phyloP scores from a whole-genome alignment of 2,113 vertebrate genomes.

The Chamaetylas fuelleborni region DNA sequence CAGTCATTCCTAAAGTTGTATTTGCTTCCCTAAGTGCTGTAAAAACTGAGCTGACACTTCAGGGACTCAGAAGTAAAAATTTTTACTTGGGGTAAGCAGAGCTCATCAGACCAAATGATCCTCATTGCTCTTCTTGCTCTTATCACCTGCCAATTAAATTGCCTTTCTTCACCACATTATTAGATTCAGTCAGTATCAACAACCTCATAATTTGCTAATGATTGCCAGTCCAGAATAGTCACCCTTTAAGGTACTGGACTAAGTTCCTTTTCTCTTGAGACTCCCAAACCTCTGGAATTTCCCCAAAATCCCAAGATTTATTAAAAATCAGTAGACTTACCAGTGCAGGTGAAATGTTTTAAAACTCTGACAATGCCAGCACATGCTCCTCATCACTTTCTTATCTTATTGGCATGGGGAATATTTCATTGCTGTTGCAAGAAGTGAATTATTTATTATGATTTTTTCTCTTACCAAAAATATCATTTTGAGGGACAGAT shows the following conservation, averaged over 20 bases:
- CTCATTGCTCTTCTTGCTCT: background rate
- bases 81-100: background rate
- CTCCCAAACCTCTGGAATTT: constrained; percentile 33
- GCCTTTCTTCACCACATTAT: background rate
- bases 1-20: background rate
- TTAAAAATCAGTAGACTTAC: constrained; percentile 40
- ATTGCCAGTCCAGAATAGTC: background rate
- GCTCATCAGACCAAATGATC: background rate
- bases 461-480: background rate
- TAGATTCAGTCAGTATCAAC: background rate
- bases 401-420: constrained; percentile 36
- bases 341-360: background rate
- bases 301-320: constrained; percentile 30
- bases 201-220: background rate
- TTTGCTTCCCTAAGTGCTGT: background rate
- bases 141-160: background rate
- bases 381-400: constrained; percentile 40
- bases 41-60: background rate
- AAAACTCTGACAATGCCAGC: background rate
- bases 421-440: constrained; percentile 46
- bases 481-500: background rate
- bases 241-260: background rate
- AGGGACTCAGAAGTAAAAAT: background rate
- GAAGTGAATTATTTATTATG: background rate
- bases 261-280: constrained; percentile 4